Conservation (phyloP, 2,797 vertebrate species). For the Sebastes taczanowskii region DNA sequence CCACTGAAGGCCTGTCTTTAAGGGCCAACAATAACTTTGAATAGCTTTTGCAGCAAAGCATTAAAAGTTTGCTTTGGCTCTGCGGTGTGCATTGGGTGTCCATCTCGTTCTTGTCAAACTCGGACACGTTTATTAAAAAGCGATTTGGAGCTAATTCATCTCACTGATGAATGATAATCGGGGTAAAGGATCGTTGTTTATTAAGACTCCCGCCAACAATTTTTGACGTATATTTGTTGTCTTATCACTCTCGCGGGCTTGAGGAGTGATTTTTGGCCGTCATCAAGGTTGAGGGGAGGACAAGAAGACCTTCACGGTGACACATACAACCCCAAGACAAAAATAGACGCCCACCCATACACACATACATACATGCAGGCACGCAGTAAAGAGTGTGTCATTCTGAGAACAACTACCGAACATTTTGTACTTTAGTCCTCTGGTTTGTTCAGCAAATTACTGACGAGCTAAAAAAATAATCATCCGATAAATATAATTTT, state of each 20-base stretch:
- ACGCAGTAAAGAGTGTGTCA: constrained; percentile 11
- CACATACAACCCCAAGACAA: constrained; percentile 43
- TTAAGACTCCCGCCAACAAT: constrained; percentile 2
- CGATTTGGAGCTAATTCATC: background rate
- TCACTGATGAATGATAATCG: background rate
- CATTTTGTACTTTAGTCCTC: constrained; percentile 29
- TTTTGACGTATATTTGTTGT: constrained; percentile 5
- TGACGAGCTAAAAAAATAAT: background rate
- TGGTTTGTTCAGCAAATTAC: background rate
- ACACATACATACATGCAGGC: background rate
- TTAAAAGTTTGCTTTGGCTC: constrained; percentile 17
- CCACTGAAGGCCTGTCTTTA: constrained; percentile 41
- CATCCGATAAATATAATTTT: background rate
- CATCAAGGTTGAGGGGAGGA: constrained; percentile 50
- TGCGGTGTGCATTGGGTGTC: background rate
- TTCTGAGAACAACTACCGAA: constrained; percentile 24
- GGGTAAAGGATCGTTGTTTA: constrained; percentile 6
- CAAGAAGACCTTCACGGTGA: constrained; percentile 63
- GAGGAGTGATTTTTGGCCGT: constrained; percentile 44
- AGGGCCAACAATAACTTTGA: constrained; percentile 53
- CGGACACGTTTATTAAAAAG: background rate
- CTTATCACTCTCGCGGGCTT: constrained; percentile 17
- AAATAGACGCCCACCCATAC: constrained; percentile 56
- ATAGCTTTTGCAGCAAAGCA: constrained; percentile 21
- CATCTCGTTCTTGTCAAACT: background rate